Evolutionary conservation across 1,140 invertebrate species (phyloP).

Genomic region (Chrysoperla carnea): DNA sequence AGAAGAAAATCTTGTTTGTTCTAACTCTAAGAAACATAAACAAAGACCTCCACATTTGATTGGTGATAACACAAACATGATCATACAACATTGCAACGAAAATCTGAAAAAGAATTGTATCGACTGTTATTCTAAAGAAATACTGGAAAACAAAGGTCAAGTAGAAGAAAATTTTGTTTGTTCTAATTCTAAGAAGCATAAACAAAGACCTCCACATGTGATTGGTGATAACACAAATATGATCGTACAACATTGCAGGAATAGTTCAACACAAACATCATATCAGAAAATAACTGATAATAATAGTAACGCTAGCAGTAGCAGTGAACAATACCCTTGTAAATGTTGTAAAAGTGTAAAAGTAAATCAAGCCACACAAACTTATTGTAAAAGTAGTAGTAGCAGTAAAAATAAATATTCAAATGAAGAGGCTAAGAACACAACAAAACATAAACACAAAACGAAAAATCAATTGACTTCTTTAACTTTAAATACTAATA

Average conservation of each 20-base stretch:
- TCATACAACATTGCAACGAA: neutral
- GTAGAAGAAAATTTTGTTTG: no score
- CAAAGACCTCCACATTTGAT: neutral
- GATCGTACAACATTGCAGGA: neutral
- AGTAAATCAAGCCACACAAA: neutral
- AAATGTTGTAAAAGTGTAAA: neutral
- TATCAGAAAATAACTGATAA: neutral
- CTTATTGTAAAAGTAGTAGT: no score
- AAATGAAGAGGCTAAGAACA: neutral
- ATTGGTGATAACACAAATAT: neutral
- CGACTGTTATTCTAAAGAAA: no score
- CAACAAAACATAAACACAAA: neutral
- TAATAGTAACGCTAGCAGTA: neutral
- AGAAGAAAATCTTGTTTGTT: no score
- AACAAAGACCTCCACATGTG: neutral
- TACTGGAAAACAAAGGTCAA: no score
- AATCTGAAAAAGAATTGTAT: no score
- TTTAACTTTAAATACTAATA: no score
- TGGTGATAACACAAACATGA: neutral
- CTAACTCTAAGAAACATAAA: no score
- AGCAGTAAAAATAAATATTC: no score
- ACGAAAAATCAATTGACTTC: neutral
- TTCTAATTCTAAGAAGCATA: no score
- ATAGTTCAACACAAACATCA: no score
- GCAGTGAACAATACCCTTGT: neutral